These are phyloP conservation scores for Plectus sambesii DNA, from an alignment of 1,140 invertebrate genomes.

Conservation along the genomic window DNA sequence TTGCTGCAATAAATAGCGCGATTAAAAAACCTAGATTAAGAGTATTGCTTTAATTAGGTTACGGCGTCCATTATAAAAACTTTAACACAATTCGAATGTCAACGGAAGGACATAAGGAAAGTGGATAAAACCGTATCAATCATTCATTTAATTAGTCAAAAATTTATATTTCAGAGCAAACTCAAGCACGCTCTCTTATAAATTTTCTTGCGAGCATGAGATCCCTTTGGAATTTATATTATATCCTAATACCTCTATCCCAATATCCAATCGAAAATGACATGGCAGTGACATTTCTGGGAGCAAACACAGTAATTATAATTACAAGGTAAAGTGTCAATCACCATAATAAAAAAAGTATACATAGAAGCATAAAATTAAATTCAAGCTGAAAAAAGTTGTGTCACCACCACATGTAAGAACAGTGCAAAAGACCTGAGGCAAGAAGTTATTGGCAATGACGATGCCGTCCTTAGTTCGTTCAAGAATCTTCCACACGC, in stretches of 20 bases:
- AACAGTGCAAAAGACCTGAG: constrained; percentile 48
- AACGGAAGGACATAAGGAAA: constrained; percentile 4
- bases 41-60: neutral
- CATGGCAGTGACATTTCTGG: too few relatives aligned
- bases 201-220: too few relatives aligned
- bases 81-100: neutral
- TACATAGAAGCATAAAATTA: too few relatives aligned
- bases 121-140: too few relatives aligned
- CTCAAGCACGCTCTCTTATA: neutral
- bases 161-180: constrained; percentile 1
- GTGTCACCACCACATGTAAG: neutral
- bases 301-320: too few relatives aligned
- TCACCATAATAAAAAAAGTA: too few relatives aligned
- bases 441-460: constrained; percentile 68
- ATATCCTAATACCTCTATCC: too few relatives aligned
- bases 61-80: neutral
- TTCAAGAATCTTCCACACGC: constrained; percentile 85
- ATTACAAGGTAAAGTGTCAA: too few relatives aligned
- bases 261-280: too few relatives aligned
- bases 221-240: too few relatives aligned
- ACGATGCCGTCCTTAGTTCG: constrained; percentile 69
- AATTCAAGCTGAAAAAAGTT: neutral
- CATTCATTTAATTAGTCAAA: too few relatives aligned
- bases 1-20: too few relatives aligned
- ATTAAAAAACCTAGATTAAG: constrained; percentile 19